Conservation (phyloP, 2,888 invertebrate genomes). For the Ceramica pisi region DNA sequence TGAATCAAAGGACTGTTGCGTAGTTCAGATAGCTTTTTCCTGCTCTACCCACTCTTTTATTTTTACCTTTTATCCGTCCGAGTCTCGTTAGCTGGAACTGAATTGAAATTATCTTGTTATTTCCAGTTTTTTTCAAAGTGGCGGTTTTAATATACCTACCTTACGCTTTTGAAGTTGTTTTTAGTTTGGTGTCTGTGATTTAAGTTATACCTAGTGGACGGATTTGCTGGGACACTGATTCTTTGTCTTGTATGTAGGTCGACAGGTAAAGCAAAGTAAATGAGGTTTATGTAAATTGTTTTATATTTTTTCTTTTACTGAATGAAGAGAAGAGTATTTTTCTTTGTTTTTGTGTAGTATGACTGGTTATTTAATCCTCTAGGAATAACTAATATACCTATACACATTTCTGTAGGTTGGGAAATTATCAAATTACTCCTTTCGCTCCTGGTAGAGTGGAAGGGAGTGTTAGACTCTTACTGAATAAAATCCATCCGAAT, state of each 20-base stretch:
- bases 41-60: constrained; percentile 71
- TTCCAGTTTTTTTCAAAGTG: constrained; percentile 69
- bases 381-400: too few species aligned
- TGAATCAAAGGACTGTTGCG: constrained; percentile 89
- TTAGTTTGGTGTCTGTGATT: constrained; percentile 19
- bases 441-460: too few species aligned
- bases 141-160: constrained; percentile 53
- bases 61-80: constrained; percentile 79
- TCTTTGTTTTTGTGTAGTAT: not conserved
- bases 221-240: constrained; percentile 1
- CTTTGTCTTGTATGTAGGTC: constrained; percentile 25
- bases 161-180: constrained; percentile 37
- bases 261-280: constrained; percentile 29
- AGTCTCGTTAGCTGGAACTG: constrained; percentile 83
- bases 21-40: constrained; percentile 81
- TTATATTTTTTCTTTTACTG: constrained; percentile 8
- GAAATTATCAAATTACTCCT: too few species aligned
- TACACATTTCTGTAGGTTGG: too few species aligned
- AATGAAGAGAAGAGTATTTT: not conserved
- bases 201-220: constrained; percentile 2
- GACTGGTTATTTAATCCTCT: too few species aligned
- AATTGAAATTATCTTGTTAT: constrained; percentile 85
- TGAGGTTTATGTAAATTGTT: constrained; percentile 37
- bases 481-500: too few species aligned
- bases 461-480: too few species aligned